Base-by-base conservation (phyloP, 53 echinoderm and acorn worm genomes). In the Patiria pectinifera region DNA sequence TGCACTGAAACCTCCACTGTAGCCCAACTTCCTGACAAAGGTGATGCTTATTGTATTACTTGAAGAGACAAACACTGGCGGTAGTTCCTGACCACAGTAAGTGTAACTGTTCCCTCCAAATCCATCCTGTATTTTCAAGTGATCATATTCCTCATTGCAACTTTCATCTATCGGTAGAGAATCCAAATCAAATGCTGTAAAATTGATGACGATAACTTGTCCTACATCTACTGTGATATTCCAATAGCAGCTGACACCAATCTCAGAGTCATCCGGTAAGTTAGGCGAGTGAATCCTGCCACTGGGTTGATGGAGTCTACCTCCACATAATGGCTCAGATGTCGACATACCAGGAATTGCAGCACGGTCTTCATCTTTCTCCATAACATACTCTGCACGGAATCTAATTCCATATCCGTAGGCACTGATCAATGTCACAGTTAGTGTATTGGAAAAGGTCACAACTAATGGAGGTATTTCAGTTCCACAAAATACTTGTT, bases 61-160 rank as follows among this genome's bases (percentile, higher is more conserved):
- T 15, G 89, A 75, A 7, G 93, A 89, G 10, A 83, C 48, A 13
- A 83, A 62, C 7, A 58, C 22, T 2, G 72, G 18, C 7, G 59
- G 83, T 1, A 46, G 71, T 5, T 89, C 66, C 66, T 92, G 92
- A 74, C 93, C 93, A 46, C 93, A 93, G 62, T 84, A 89, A 14
- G 80, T 66, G 16, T 46, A 53, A 43, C 58, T 83, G 24, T 72
- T 83, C 6, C 70, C 69, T 12, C 80, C 76, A 58, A 13, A 61
- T 15, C 76, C 82, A 62, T 89, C 74, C 7, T 69, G n/a, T 9
- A 93, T 47, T 71, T 77, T 77, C 10, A 92, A 58, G 49, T 92
- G 63, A 69, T 86, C 45, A 53, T 92, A 92, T 26, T 63, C 2
- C 23, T 78, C 80, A 21, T 47, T 86, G 69, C 92, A 92, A 19